Evolutionary conservation across 1,140 invertebrate genomes (phyloP), one percentile per base, ranked within the genome.

Genomic region (Cherax quadricarinatus): DNA sequence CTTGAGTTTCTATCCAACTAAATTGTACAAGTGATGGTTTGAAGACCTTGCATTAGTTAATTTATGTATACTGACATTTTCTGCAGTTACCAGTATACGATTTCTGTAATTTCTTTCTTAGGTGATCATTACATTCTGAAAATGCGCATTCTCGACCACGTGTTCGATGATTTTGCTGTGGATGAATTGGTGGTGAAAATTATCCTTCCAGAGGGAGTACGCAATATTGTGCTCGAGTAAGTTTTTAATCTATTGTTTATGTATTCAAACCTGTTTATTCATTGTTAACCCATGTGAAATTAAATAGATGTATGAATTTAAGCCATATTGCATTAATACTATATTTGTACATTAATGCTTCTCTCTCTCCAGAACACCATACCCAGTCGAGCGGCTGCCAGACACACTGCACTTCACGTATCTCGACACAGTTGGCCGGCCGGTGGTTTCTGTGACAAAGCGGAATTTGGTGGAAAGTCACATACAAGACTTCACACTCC

Each of bases 101-200:
- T 41, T 41, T 41, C 30, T 41, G 30, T 41, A 41, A 41, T 57
- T 66, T 66, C 5, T 87, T 86, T 94, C 94, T 70, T 94, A 96
- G 96, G 96, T 93, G 96, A 96, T 95, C 95, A 97, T 53, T 99
- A 98, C 95, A 96, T 97, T 62, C 95, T 99, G 78, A 98, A 98
- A 94, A 98, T 99, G 97, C 96, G 98, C 92, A 95, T 99, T 51
- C 95, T 99, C 89, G 99, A 99, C 95, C 99, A 99, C 95, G 96
- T 99, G 53, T 99, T 97, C 95, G 98, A 99, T 96, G 98, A 99
- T 94, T 98, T 99, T 97, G 96, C 98, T 75, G 97, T 99, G 87
- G 98, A 99, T 94, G 97, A 99, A 93, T 95, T 98, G n/a, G 96
- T 97, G 41, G 96, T 99, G 2, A 98, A 97, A 94, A 97, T 99